These are phyloP conservation scores for Branchellion lobata DNA, from an alignment of 2,888 invertebrate genomes.

Conservation along the genomic window DNA sequence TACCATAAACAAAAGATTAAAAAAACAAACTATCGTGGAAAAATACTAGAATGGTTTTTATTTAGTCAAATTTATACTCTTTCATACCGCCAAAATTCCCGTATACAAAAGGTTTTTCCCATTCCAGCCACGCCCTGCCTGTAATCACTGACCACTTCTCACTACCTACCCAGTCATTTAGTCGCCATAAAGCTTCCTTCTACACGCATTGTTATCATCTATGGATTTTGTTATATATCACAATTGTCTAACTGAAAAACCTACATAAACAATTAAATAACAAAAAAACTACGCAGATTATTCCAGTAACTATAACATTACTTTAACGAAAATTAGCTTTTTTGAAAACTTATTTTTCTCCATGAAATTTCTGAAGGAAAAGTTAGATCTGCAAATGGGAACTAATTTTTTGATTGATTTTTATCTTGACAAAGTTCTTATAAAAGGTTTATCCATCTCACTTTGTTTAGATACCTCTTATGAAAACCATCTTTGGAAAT, in stretches of 20 bases:
- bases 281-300: too few relatives aligned
- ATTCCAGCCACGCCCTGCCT: not conserved
- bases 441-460: too few relatives aligned
- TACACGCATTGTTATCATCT: not conserved
- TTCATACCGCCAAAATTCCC: not conserved
- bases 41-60: not conserved
- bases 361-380: too few relatives aligned
- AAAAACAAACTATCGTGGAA: not conserved
- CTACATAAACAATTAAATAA: not conserved
- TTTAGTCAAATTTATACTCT: not conserved
- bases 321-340: too few relatives aligned
- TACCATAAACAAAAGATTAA: not conserved
- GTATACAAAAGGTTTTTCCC: not conserved
- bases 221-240: not conserved
- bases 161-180: not conserved
- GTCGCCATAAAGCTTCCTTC: not conserved
- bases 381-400: too few relatives aligned
- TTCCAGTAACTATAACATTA: too few relatives aligned
- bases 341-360: too few relatives aligned
- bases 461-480: too few relatives aligned
- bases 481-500: too few relatives aligned
- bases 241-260: not conserved
- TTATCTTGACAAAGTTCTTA: too few relatives aligned
- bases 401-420: too few relatives aligned
- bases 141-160: too few relatives aligned